These are phyloP conservation scores for Abrostola tripartita DNA, from an alignment of 2,888 invertebrate genomes.

Conservation along the genomic window DNA sequence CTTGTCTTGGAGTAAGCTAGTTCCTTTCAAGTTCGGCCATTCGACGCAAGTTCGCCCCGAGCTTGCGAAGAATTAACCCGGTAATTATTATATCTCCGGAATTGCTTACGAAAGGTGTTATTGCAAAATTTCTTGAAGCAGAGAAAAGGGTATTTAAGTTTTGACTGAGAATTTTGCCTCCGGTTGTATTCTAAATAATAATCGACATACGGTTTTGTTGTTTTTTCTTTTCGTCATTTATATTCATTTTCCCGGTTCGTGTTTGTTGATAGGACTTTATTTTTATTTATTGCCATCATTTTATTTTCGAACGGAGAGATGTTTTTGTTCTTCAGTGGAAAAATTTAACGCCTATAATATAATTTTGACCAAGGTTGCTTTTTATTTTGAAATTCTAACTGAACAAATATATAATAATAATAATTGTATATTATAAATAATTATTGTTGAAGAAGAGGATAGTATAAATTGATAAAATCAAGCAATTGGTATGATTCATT, in stretches of 20 bases:
- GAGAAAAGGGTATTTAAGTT: conserved; percentile 33
- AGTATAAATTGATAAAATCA: no score
- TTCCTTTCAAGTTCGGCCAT: conserved; percentile 58
- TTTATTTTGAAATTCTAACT: no score
- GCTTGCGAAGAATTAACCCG: conserved; percentile 64
- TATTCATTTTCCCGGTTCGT: conserved; percentile 15
- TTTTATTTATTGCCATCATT: no score
- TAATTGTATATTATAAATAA: no score
- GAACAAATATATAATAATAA: no score
- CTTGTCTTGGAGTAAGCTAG: conserved; percentile 49
- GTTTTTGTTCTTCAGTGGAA: no score
- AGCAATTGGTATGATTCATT: no score
- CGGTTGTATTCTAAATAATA: conserved; percentile 42
- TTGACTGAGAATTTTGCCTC: conserved; percentile 11
- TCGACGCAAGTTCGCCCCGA: conserved; percentile 53
- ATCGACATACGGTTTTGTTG: conserved; percentile 13
- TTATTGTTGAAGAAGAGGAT: no score
- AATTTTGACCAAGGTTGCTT: no score
- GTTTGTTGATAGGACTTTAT: conserved; percentile 2
- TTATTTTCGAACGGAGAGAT: no score
- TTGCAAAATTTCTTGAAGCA: conserved; percentile 43
- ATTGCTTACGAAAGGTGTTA: conserved; percentile 47
- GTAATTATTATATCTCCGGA: conserved; percentile 64
- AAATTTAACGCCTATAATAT: no score
- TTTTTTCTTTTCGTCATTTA: conserved; percentile 21